A percentile compares a stretch with the other conserved stretches of the same genome.
Evolutionary conservation across 1,140 invertebrate genomes (phyloP).

Genomic region (Gryllus bimaculatus): DNA sequence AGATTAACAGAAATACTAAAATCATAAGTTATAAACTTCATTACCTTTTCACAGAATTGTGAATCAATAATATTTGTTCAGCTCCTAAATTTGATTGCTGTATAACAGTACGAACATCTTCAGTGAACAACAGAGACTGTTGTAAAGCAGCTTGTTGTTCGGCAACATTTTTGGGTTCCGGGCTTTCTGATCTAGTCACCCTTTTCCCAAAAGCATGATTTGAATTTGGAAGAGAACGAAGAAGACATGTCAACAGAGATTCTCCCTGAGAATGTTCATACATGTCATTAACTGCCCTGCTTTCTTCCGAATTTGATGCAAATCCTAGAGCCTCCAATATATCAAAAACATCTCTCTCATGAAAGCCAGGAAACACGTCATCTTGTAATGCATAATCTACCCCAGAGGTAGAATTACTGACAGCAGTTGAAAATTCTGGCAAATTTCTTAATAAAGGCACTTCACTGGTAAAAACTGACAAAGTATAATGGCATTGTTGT

Average conservation of each 20-base stretch:
- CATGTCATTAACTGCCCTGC: conserved; percentile 6
- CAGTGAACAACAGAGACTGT: not conserved
- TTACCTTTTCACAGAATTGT: not conserved
- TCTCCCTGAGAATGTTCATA: conserved; percentile 14
- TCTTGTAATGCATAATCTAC: conserved; percentile 20
- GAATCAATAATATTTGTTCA: not conserved
- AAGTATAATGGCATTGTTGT: conserved; percentile 43
- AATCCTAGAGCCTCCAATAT: conserved; percentile 39
- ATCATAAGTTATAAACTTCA: not conserved
- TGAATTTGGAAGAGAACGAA: not conserved
- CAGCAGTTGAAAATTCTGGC: conserved; percentile 21
- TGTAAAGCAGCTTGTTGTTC: not conserved
- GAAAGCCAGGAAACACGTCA: conserved; percentile 29
- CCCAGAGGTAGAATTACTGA: not conserved
- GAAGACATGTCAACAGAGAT: conserved; percentile 16
- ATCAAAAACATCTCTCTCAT: conserved; percentile 37
- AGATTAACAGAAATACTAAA: not conserved
- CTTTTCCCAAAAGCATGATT: not conserved
- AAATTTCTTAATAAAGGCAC: conserved; percentile 36
- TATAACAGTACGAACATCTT: not conserved
- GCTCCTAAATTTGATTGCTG: not conserved
- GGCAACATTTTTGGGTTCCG: not conserved
- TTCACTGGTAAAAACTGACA: conserved; percentile 46
- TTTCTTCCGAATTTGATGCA: conserved; percentile 9
- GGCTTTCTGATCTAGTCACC: not conserved